Percentiles rank a stretch among this genome's conserved stretches.
phyloP scores from a whole-genome alignment of 2,888 invertebrate species.

The Apocheima hispidaria region DNA sequence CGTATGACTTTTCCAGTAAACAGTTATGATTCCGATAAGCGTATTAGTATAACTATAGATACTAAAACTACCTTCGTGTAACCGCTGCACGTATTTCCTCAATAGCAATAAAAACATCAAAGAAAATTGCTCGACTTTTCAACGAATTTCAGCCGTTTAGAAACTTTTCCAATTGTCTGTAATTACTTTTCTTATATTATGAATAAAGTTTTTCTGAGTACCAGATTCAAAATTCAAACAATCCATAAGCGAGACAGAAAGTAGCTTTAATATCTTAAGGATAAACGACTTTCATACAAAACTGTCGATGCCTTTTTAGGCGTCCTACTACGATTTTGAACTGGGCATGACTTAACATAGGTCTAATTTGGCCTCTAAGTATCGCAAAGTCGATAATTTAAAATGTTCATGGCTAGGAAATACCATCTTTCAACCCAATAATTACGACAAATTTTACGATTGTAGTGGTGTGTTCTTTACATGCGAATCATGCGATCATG shows the following conservation, averaged over 20 bases:
- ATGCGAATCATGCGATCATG: too few relatives aligned
- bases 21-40: constrained; percentile 33
- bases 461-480: too few relatives aligned
- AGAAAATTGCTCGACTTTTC: constrained; percentile 22
- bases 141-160: constrained; percentile 10
- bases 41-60: constrained; percentile 13
- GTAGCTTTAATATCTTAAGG: not conserved
- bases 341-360: too few relatives aligned
- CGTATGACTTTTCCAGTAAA: constrained; percentile 54
- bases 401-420: too few relatives aligned
- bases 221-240: not conserved
- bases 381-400: too few relatives aligned
- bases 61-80: constrained; percentile 10
- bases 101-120: constrained; percentile 20
- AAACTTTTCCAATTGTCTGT: constrained; percentile 11
- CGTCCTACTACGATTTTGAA: too few relatives aligned
- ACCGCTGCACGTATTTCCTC: constrained; percentile 31
- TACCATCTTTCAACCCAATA: too few relatives aligned
- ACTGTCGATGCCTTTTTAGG: too few relatives aligned
- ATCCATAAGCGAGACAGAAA: not conserved
- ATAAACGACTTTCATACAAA: too few relatives aligned
- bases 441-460: too few relatives aligned
- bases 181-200: constrained; percentile 11
- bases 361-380: too few relatives aligned
- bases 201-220: constrained; percentile 3